Percentiles rank a stretch among this genome's conserved stretches.
Evolutionary conservation across 1,140 invertebrate species (phyloP).

Genomic region (Acromyrmex charruanus): DNA sequence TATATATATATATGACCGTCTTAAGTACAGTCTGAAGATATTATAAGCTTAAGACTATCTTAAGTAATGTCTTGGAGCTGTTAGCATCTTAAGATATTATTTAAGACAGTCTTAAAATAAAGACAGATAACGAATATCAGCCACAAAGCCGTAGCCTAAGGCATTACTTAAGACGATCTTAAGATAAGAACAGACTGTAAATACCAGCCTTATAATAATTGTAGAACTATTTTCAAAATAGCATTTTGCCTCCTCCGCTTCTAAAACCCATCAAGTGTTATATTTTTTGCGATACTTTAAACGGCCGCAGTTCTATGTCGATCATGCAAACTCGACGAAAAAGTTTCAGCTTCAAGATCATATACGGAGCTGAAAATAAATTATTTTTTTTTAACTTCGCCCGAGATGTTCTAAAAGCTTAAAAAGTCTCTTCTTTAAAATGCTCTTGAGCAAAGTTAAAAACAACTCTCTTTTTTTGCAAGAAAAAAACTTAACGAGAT

Average conservation of each 20-base stretch:
- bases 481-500: constrained; percentile 17
- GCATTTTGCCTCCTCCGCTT: background rate
- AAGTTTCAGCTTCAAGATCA: background rate
- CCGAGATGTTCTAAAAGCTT: background rate
- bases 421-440: constrained; percentile 11
- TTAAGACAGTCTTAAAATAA: no score
- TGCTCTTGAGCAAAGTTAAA: background rate
- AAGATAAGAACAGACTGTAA: no score
- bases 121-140: no score
- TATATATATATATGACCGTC: no score
- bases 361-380: background rate
- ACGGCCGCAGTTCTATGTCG: background rate
- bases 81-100: no score
- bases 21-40: no score
- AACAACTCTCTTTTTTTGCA: background rate
- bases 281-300: background rate
- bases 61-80: no score
- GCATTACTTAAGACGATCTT: no score
- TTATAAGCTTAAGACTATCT: no score
- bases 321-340: background rate
- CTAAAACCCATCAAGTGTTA: background rate
- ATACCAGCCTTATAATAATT: background rate
- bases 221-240: background rate
- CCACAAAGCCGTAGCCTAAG: no score
- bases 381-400: background rate